These are phyloP conservation scores for Cichlasoma orientale DNA, from an alignment of 2,797 vertebrate species.

Conservation along the genomic window DNA sequence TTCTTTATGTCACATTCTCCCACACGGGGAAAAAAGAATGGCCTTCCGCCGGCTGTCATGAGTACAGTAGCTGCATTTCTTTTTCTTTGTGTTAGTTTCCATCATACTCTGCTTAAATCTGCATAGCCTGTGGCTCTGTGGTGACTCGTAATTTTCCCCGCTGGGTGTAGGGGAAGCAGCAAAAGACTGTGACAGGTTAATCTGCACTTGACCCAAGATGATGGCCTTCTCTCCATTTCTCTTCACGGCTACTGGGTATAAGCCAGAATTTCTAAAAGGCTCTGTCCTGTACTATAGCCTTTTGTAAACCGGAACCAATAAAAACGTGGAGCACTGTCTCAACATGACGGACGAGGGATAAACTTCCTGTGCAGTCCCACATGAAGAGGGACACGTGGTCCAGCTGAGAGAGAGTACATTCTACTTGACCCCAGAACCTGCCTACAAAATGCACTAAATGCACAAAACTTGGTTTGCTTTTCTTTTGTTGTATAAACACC, in stretches of 20 bases:
- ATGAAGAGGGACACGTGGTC: not conserved
- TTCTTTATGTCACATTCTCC: not conserved
- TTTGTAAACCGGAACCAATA: not conserved
- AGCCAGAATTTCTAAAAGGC: not conserved
- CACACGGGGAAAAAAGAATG: not conserved
- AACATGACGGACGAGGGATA: not conserved
- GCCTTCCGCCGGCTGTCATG: not conserved
- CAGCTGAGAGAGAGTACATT: not conserved
- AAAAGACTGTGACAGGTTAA: constrained; percentile 4
- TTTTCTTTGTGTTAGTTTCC: not conserved
- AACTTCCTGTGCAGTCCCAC: not conserved
- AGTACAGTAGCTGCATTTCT: not conserved
- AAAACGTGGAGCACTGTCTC: not conserved
- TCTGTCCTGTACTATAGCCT: not conserved
- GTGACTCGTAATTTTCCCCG: not conserved
- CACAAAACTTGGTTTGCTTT: accelerated
- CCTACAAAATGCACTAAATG: not conserved
- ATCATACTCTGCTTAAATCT: not conserved
- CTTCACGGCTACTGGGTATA: not conserved
- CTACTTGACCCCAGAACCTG: not conserved
- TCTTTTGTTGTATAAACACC: not conserved
- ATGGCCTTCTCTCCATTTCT: constrained; percentile 1
- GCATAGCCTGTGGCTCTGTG: not conserved
- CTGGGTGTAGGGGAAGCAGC: not conserved
- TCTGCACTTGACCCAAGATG: constrained; percentile 8